Percentiles rank a stretch among this genome's conserved stretches.
These are phyloP conservation scores for Hycleus phaleratus DNA, from an alignment of 1,140 invertebrate genomes.

Conservation along the genomic window DNA sequence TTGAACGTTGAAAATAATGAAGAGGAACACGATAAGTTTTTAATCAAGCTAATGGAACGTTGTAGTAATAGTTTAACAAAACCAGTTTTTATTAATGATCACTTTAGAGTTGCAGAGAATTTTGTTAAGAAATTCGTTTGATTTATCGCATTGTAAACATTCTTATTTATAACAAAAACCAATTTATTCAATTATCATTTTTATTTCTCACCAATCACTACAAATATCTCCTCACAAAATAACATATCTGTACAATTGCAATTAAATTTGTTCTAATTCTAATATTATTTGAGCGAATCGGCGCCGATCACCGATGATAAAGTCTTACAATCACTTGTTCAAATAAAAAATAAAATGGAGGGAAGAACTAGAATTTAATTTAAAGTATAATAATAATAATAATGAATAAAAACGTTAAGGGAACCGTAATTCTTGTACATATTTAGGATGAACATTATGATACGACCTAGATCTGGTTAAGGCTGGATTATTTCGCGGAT, in stretches of 20 bases:
- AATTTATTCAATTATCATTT: too few relatives aligned
- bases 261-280: too few relatives aligned
- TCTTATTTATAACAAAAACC: neutral
- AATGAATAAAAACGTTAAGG: constrained; percentile 33
- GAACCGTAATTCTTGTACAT: constrained; percentile 52
- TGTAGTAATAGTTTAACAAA: neutral
- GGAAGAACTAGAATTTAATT: too few relatives aligned
- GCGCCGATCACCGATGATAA: too few relatives aligned
- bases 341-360: neutral
- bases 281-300: too few relatives aligned
- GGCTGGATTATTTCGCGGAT: constrained; percentile 21
- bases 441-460: constrained; percentile 50
- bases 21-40: neutral
- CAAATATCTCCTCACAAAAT: too few relatives aligned
- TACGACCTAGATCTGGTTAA: constrained; percentile 48
- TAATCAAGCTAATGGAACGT: neutral
- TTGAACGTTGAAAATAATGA: too few relatives aligned
- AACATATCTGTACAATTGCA: too few relatives aligned
- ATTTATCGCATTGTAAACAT: neutral
- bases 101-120: neutral
- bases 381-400: too few relatives aligned
- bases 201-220: too few relatives aligned
- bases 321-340: neutral
- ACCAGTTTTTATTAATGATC: neutral
- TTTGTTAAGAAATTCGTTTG: neutral